Evolutionary conservation across 2,888 invertebrate species (phyloP).

Genomic region (Drosophila vallismaia): DNA sequence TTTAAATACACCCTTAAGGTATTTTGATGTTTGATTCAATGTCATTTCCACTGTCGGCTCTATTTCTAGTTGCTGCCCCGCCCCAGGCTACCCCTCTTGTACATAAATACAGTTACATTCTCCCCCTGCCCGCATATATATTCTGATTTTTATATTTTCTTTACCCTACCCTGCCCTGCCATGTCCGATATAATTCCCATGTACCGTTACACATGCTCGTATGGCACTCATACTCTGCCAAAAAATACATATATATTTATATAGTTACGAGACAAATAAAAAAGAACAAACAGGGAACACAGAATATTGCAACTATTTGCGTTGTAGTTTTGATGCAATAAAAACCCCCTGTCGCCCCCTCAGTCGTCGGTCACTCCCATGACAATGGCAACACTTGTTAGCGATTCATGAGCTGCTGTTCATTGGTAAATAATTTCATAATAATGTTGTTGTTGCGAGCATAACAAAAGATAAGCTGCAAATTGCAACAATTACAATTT

Average conservation of each 20-base stretch:
- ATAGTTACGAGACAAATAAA: constrained; percentile 39
- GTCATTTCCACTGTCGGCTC: constrained; percentile 27
- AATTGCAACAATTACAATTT: constrained; percentile 74
- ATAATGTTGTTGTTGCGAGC: constrained; percentile 76
- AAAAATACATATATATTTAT: constrained; percentile 31
- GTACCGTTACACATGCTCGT: constrained; percentile 47
- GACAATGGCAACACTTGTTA: constrained; percentile 63
- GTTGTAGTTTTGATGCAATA: constrained; percentile 55
- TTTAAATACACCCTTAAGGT: constrained; percentile 38
- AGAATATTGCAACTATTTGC: constrained; percentile 69
- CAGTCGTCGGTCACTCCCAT: neutral
- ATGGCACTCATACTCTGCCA: constrained; percentile 24
- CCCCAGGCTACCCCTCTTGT: constrained; percentile 1
- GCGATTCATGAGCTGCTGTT: constrained; percentile 75
- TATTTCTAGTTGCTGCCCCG: constrained; percentile 18
- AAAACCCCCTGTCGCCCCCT: constrained; percentile 2
- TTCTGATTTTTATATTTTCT: constrained; percentile 48
- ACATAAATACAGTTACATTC: neutral
- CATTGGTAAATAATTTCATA: constrained; percentile 80
- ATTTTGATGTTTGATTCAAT: neutral
- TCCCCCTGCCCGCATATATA: constrained; percentile 14
- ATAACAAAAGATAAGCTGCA: constrained; percentile 71
- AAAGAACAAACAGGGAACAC: constrained; percentile 34
- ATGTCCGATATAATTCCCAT: constrained; percentile 45
- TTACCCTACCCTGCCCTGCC: neutral